Evolutionary conservation across 2,113 vertebrate genomes (phyloP), one percentile per base, ranked within the genome.

Genomic region (Callaeas wilsoni): DNA sequence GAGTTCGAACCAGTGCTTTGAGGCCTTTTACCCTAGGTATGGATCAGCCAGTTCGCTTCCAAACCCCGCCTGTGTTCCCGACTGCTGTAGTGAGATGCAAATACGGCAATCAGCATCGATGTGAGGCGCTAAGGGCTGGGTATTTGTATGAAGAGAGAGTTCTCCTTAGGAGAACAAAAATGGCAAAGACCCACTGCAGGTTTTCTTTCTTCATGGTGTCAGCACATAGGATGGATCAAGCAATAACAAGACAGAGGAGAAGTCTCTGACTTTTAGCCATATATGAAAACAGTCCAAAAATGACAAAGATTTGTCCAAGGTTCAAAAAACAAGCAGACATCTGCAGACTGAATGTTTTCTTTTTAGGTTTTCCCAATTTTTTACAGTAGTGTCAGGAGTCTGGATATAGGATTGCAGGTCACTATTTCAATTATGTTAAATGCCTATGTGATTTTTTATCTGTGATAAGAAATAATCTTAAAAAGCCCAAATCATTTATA

Each of bases 81-180:
- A 4, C 8, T 33, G 17, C 62, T 6, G 33, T 3, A 59, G 32
- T 59, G 46, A 68, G 27, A 77, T 79, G 71, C 87, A 75, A 77
- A 82, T 11, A 21, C 1, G 0, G 18, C 35, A n/a, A 14, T 62
- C 23, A 44, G 62, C 47, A 29, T 0, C 22, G 53, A 41, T 26
- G 16, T 12, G 37, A 76, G 22, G 35, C 44, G 47, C 16, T 59
- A 11, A 7, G 21, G 7, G n/a, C 13, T 29, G 39, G 26, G 5
- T 39, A 56, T 26, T 52, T 18, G 4, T 13, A 44, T 27, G 7
- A 14, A n/a, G 23, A 41, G 9, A 35, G 7, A 15, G 19, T 13
- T 69, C 57, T 33, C 59, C 46, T 56, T 32, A 73, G 10, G 50
- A 7, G 6, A 77, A 49, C 4, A 68, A 74, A 73, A 87, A 1